Evolutionary conservation across 2,888 invertebrate species (phyloP).

Genomic region (Hermodice carunculata): DNA sequence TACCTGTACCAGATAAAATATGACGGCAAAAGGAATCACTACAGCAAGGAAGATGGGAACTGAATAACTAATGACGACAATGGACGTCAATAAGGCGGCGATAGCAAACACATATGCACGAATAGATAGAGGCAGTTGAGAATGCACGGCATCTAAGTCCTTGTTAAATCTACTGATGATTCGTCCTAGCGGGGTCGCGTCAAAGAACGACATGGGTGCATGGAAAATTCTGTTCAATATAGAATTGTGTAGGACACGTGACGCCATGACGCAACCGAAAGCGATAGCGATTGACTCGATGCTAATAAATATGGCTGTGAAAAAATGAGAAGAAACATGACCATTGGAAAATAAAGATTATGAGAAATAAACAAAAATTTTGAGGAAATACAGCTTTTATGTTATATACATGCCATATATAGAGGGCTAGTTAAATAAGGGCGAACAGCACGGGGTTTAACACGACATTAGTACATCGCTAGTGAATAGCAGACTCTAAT

Average conservation of each 20-base stretch:
- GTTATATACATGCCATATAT: no score
- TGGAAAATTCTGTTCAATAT: not conserved
- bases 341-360: no score
- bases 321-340: no score
- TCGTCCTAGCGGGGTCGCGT: constrained; percentile 7
- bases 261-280: not conserved
- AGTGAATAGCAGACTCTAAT: not conserved
- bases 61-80: constrained; percentile 33
- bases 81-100: constrained; percentile 24
- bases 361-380: no score
- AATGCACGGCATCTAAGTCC: constrained; percentile 5
- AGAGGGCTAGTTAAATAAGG: no score
- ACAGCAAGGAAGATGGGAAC: constrained; percentile 31
- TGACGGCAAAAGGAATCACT: constrained; percentile 35
- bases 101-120: constrained; percentile 1
- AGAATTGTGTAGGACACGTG: not conserved
- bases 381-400: no score
- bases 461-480: no score
- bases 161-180: constrained; percentile 11
- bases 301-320: not conserved
- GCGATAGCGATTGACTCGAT: not conserved
- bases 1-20: constrained; percentile 25
- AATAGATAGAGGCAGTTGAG: not conserved
- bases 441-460: no score
- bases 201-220: constrained; percentile 15